Percentiles rank a stretch among this genome's conserved stretches.
These are phyloP conservation scores for Ctenoplectra terminalis DNA, from an alignment of 1,140 invertebrate genomes.

Conservation along the genomic window DNA sequence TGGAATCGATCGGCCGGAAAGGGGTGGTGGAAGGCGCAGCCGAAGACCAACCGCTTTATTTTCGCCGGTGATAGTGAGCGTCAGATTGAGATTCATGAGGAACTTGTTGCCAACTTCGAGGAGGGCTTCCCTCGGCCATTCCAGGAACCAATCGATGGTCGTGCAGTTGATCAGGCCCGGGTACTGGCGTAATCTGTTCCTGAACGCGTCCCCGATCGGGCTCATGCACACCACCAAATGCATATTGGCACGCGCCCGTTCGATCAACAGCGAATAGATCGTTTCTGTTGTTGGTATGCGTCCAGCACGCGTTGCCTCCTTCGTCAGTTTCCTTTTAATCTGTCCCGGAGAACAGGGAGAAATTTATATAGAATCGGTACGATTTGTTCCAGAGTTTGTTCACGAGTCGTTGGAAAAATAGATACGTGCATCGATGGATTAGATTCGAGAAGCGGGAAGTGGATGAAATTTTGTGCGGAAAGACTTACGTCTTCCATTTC, in stretches of 20 bases:
- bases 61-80: slow-evolving; percentile 86
- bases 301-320: slow-evolving; percentile 86
- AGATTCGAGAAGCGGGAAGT: neutral
- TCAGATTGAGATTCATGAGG: slow-evolving; percentile 86
- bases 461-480: neutral
- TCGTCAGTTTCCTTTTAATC: slow-evolving; percentile 88
- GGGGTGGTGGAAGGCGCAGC: slow-evolving; percentile 10
- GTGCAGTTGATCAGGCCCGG: slow-evolving; percentile 93
- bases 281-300: slow-evolving; percentile 86
- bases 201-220: slow-evolving; percentile 90
- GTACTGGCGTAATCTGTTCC: slow-evolving; percentile 92
- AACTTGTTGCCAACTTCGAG: slow-evolving; percentile 91
- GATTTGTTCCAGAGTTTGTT: neutral
- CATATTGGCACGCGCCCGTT: slow-evolving; percentile 89
- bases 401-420: neutral
- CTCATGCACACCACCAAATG: slow-evolving; percentile 94
- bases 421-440: slow-evolving; percentile 22
- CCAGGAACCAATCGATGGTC: slow-evolving; percentile 94
- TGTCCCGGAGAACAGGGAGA: slow-evolving; percentile 64
- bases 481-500: slow-evolving; percentile 91
- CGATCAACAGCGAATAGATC: slow-evolving; percentile 89
- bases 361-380: neutral
- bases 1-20: slow-evolving; percentile 65
- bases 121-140: slow-evolving; percentile 94
- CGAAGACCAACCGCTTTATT: slow-evolving; percentile 75